Evolutionary conservation across 1,140 invertebrate species (phyloP), one percentile per base, ranked within the genome.

Genomic region (Drosophila malerkotliana): DNA sequence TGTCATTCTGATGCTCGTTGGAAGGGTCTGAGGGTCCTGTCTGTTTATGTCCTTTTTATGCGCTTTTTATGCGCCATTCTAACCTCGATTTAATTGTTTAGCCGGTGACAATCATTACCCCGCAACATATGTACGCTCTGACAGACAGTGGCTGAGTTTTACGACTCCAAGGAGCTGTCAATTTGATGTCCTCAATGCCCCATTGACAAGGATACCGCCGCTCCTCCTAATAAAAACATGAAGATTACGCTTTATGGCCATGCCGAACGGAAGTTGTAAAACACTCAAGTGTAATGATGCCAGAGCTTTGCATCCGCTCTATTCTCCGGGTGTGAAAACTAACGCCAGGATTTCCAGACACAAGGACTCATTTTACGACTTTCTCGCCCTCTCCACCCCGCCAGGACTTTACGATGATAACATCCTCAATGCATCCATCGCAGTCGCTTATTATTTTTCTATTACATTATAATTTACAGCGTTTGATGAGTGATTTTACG

Each of bases 81-180:
- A 91, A 91, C 90, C 90, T 91, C 90, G 90, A 91, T 91, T 91
- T 91, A 91, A 91, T 91, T 91, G 90, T 91, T 91, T 91, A 91
- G 83, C 90, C 90, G 90, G 90, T 91, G 90, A 91, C 90, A 91
- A 88, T 87, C 78, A 87, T 88, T 79, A 63, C 76, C 57, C 75
- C 75, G 15, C 81, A 85, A 80, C 80, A 85, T 85, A 85, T 85
- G 81, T 67, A 77, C 26, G 7, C 10, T 4, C 5, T 10, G 30
- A 21, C 67, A 55, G 62, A 76, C 77, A 60, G 77, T 60, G 77
- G 83, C 60, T 55, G 60, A 72, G 55, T 82, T 87, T 87, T 82
- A 87, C 83, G 82, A 87, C 82, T 82, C 78, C 51, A 82, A 87
- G 82, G 83, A 87, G 83, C 83, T 87, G 82, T 87, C 83, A 79